Base-by-base conservation (phyloP, 2,888 invertebrate species). In the Drosophila gaucha region DNA sequence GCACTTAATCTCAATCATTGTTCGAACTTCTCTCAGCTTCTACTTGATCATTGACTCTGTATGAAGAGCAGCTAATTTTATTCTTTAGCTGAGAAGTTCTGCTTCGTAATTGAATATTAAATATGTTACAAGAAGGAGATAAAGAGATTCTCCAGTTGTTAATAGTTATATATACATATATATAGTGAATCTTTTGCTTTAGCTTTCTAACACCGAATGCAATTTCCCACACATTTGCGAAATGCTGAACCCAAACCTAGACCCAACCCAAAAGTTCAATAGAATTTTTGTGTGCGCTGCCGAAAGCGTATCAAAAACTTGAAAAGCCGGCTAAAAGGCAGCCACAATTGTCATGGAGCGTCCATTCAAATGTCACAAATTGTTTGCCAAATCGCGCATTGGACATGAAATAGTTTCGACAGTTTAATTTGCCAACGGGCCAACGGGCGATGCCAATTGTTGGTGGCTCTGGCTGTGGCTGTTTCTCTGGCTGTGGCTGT, bases 371-470 rank as follows among this genome's bases (percentile, higher is more conserved):
- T 89, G 90, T 89, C 90, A 89, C 83, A 89, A 89, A 89, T 88
- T 83, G 90, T 89, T 89, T 89, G 88, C 77, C 87, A 88, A 87
- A 88, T 85, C 84, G 86, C 85, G 76, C 74, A 74, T 80, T 82
- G 83, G 89, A 90, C 90, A 89, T 89, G 89, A 90, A 89, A 89
- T 90, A 90, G 87, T 89, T 90, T 89, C 89, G 90, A 90, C 90
- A 90, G 90, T 90, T 90, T 90, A 90, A 90, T 90, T 90, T 90
- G 88, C 89, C 88, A 74, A 64, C 62, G 68, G 68, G 80, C 55
- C 62, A n/a, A n/a, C n/a, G 68, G 68, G 80, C 57, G 78, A 57
- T 67, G 65, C 47, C 74, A 57, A 50, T 65, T 57, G 72, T 77
- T 65, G 80, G 57, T 75, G 54, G 26, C 70, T 64, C 77, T 47